These are phyloP conservation scores for Spisula solida DNA, from an alignment of 2,888 invertebrate genomes.

Conservation along the genomic window DNA sequence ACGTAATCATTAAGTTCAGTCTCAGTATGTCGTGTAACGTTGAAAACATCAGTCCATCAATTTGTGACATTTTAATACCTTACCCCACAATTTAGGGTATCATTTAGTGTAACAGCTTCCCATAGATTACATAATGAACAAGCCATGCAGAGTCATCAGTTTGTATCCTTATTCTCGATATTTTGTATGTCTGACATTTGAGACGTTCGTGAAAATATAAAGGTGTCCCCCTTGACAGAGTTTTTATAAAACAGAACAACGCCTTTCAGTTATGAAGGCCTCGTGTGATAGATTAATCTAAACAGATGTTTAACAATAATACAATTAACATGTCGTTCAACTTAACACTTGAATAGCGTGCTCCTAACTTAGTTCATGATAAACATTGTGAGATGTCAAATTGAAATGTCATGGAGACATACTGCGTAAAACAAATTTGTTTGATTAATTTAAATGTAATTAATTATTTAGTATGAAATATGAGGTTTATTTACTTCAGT, in stretches of 20 bases:
- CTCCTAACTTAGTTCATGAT: neutral
- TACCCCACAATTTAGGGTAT: neutral
- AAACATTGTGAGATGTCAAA: neutral
- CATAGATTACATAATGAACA: neutral
- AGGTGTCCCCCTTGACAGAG: neutral
- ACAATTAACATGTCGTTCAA: neutral
- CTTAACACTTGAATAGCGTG: neutral
- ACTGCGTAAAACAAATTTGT: neutral
- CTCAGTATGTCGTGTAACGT: neutral
- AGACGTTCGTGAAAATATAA: neutral
- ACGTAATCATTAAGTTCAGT: neutral
- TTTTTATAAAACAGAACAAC: neutral
- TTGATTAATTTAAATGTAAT: neutral
- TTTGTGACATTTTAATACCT: neutral
- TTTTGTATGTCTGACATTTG: neutral
- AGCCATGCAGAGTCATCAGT: neutral
- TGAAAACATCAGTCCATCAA: neutral
- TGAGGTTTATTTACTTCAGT: neutral
- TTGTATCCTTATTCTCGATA: neutral
- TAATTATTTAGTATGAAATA: neutral
- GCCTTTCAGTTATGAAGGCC: neutral
- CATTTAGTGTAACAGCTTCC: neutral
- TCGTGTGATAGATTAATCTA: neutral
- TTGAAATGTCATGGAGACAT: neutral
- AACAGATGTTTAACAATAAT: neutral